A percentile compares a stretch with the other conserved stretches of the same genome.
phyloP scores from a whole-genome alignment of 2,797 vertebrate genomes.

The Anas acuta region DNA sequence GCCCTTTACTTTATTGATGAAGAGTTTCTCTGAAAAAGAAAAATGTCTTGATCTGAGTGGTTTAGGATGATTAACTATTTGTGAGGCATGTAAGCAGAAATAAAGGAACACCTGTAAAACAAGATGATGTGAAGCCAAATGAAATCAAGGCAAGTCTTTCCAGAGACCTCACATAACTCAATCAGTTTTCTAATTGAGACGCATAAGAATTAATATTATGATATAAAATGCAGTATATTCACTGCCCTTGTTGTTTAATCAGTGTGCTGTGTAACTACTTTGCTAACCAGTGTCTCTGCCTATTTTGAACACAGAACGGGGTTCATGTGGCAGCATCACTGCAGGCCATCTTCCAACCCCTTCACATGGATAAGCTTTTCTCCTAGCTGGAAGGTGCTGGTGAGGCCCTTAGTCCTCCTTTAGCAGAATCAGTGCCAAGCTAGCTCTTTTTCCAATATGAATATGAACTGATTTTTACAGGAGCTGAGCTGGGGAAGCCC shows the following conservation, averaged over 20 bases:
- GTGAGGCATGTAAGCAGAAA: not conserved
- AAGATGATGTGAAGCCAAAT: not conserved
- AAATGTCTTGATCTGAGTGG: not conserved
- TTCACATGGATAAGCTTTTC: not conserved
- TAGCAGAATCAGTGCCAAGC: slow-evolving; percentile 52
- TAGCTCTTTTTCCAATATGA: slow-evolving; percentile 33
- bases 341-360: not conserved
- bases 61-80: not conserved
- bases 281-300: not conserved
- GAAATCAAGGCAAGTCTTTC: not conserved
- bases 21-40: not conserved
- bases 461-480: slow-evolving; percentile 39
- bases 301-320: not conserved
- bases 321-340: not conserved
- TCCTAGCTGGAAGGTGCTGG: slow-evolving; percentile 12
- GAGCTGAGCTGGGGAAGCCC: slow-evolving; percentile 59
- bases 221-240: not conserved
- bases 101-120: not conserved
- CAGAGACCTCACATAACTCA: not conserved
- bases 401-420: slow-evolving; percentile 11
- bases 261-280: not conserved
- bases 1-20: not conserved
- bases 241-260: not conserved
- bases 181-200: not conserved
- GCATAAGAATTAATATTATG: not conserved